These are phyloP conservation scores for Sinosuthora webbiana DNA, from an alignment of 2,113 vertebrate species.

Conservation along the genomic window DNA sequence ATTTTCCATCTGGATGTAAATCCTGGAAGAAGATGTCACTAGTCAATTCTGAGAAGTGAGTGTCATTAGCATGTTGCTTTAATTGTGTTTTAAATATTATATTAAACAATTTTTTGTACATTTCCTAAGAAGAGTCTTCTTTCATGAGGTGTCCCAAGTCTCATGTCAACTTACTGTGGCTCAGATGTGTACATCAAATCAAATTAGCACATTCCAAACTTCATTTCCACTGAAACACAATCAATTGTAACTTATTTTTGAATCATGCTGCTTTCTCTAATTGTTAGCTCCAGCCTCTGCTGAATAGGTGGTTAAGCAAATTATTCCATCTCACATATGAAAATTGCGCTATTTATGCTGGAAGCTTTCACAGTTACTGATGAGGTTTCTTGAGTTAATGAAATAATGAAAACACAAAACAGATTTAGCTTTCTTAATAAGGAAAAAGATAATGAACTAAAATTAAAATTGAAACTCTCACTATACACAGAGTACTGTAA, in stretches of 20 bases:
- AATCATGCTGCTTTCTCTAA: constrained; percentile 79
- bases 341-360: constrained; percentile 80
- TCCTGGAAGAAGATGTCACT: constrained; percentile 42
- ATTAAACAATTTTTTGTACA: constrained; percentile 77
- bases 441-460: constrained; percentile 80
- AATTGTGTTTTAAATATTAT: constrained; percentile 77
- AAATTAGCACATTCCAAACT: constrained; percentile 83
- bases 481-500: constrained; percentile 62
- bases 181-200: constrained; percentile 76
- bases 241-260: constrained; percentile 87
- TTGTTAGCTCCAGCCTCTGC: constrained; percentile 79
- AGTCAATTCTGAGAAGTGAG: constrained; percentile 48
- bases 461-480: constrained; percentile 80
- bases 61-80: constrained; percentile 73
- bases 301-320: constrained; percentile 81
- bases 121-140: constrained; percentile 72
- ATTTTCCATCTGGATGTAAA: background rate
- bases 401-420: constrained; percentile 86
- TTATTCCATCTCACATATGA: constrained; percentile 76
- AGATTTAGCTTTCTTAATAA: constrained; percentile 84
- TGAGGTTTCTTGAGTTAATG: constrained; percentile 80
- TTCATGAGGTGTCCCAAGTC: constrained; percentile 67
- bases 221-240: constrained; percentile 85
- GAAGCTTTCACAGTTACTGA: constrained; percentile 77
- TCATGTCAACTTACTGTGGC: constrained; percentile 70